phyloP scores from a whole-genome alignment of 1,140 invertebrate genomes.

The Drosophila melanogaster region Release_6_plus_ISO1_MT NT_037436.4:12633501-12634000 shows the following conservation, averaged over 20 bases:
- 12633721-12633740: slow-evolving; percentile 61
- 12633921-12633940: not conserved
- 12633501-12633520: slow-evolving; percentile 64
- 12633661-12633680: slow-evolving; percentile 57
- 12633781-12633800: slow-evolving; percentile 14
- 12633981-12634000: not conserved
- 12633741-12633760: slow-evolving; percentile 49
- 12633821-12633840: slow-evolving; percentile 29
- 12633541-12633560: slow-evolving; percentile 51
- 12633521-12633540: slow-evolving; percentile 28
- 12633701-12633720: slow-evolving; percentile 74
- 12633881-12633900: slow-evolving; percentile 37
- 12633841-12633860: slow-evolving; percentile 48
- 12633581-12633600: slow-evolving; percentile 1
- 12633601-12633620: slow-evolving; percentile 3
- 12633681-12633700: slow-evolving; percentile 75
- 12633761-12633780: slow-evolving; percentile 4
- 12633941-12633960: slow-evolving; percentile 25
- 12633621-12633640: not conserved
- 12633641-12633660: slow-evolving; percentile 18
- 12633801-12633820: slow-evolving; percentile 47
- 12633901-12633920: slow-evolving; percentile 37
- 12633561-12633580: slow-evolving; percentile 45
- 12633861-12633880: slow-evolving; percentile 48
- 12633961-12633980: not conserved